Evolutionary conservation across 23 tunicate genomes (phyloP), one percentile per base, ranked within the genome.

Genomic region (Phallusia fumigata): DNA sequence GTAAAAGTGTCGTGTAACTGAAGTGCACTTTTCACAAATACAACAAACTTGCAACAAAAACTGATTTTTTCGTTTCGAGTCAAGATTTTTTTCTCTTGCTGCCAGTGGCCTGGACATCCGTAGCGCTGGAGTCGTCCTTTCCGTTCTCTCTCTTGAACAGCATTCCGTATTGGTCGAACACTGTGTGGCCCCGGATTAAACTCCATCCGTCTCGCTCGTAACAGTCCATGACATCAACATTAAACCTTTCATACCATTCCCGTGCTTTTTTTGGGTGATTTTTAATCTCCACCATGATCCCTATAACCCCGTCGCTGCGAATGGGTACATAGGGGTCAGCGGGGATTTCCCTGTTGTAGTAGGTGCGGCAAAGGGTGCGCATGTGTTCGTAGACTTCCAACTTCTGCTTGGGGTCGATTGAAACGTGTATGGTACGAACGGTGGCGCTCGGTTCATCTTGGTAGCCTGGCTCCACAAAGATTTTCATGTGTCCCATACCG

Each of bases 291-390:
- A 58, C 69, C 2, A 24, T 6, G 28, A 58, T 24, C 69, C 69
- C 69, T 2, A 21, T 24, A 58, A 58, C 69, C 69, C 69, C 69
- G 28, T 24, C 69, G 28, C 69, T 58, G 5, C 28, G 69, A 16
- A 6, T 58, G 69, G 26, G 28, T 58, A 58, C 69, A 58, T 58
- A 22, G 26, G 69, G 69, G 26, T 58, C 69, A 22, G 26, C 16
- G 69, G 69, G 69, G 16, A 58, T 58, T 58, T 58, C 69, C 69
- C 69, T 58, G 26, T 24, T 24, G 69, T 58, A 58, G 28, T 58
- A 24, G 69, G 11, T 58, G 8, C 28, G 26, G 16, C 69, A 58
- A 6, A 58, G 69, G 28, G 26, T 58, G 28, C 28, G 26, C 8
- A 58, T 58, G 28, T 58, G 69, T 24, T 58, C 28, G 69, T 58